Percentiles rank a stretch among this genome's conserved stretches.
These are phyloP conservation scores for Apotomis betuletana DNA, from an alignment of 2,888 invertebrate genomes.

Conservation along the genomic window DNA sequence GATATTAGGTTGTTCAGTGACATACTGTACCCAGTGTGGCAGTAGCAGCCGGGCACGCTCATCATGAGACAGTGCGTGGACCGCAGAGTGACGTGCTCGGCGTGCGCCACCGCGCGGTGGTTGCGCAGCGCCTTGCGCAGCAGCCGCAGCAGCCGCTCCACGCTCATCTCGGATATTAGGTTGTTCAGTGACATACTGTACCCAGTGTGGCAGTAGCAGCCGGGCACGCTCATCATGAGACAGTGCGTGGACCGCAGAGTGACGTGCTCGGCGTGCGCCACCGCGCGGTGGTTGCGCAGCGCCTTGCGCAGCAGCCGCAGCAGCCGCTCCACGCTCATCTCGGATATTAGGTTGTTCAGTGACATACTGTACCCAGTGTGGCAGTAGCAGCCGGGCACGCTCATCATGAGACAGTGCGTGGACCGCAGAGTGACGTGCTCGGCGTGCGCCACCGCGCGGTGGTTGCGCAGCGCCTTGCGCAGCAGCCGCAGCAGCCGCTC, in stretches of 20 bases:
- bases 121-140: not conserved
- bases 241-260: constrained; percentile 3
- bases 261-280: constrained; percentile 3
- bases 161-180: no score
- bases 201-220: constrained; percentile 7
- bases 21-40: constrained; percentile 54
- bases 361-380: constrained; percentile 52
- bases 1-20: no score
- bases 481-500: constrained; percentile 51
- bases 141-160: not conserved
- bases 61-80: constrained; percentile 54
- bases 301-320: constrained; percentile 1
- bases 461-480: constrained; percentile 44
- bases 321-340: constrained; percentile 24
- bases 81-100: no score
- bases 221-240: not conserved
- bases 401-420: constrained; percentile 52
- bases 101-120: constrained; percentile 60
- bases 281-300: not conserved
- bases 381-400: constrained; percentile 62
- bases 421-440: constrained; percentile 50
- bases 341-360: no score
- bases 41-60: constrained; percentile 60
- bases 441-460: constrained; percentile 36
- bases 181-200: not conserved